phyloP scores from a whole-genome alignment of 2,113 vertebrate genomes.

The Merops nubicus region DNA sequence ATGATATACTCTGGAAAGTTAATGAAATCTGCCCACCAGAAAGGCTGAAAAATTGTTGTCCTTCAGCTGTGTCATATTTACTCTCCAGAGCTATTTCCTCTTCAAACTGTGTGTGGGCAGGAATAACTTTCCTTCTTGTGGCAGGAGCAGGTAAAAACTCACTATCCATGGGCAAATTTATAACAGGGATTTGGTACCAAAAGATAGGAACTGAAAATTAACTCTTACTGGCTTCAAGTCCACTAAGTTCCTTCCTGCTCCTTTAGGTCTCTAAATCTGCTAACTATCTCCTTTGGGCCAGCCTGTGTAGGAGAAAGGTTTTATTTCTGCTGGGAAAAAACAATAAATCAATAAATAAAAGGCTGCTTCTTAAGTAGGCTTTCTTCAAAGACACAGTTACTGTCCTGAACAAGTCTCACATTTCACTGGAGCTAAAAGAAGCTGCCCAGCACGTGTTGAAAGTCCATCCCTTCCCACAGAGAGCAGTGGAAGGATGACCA shows the following conservation, averaged over 20 bases:
- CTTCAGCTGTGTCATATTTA: conserved; percentile 36
- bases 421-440: not conserved
- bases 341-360: not conserved
- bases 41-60: not conserved
- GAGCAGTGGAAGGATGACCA: accelerated
- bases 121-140: not conserved
- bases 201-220: not conserved
- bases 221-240: not conserved
- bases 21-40: conserved; percentile 22
- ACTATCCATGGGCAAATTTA: not conserved
- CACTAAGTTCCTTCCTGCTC: not conserved
- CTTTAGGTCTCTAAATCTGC: not conserved
- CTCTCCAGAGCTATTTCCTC: not conserved
- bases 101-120: not conserved
- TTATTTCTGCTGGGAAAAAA: not conserved
- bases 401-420: not conserved
- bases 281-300: accelerated
- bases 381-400: not conserved
- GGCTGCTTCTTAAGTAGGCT: not conserved
- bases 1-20: not conserved
- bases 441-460: not conserved
- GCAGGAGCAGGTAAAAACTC: not conserved
- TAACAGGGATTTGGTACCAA: not conserved
- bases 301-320: not conserved
- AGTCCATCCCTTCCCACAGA: not conserved